These are phyloP conservation scores for Noctua janthe DNA, from an alignment of 2,888 invertebrate genomes.

Conservation along the genomic window DNA sequence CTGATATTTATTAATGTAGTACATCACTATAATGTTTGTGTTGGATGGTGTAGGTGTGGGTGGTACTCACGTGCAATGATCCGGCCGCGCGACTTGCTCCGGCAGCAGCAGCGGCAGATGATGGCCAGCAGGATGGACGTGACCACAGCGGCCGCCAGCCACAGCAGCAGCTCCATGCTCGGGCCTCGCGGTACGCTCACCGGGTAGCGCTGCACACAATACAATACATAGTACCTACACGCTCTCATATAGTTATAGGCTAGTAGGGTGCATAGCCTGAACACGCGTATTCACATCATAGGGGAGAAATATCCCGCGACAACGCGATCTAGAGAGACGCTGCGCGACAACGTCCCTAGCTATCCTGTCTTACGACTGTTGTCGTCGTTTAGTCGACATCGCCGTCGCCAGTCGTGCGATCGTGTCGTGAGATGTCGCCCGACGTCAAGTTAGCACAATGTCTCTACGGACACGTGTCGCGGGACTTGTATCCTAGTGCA, in stretches of 20 bases:
- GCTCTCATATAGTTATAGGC: neutral
- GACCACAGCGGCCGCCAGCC: slow-evolving; percentile 64
- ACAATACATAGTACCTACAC: neutral
- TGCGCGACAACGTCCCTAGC: neutral
- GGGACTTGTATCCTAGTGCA: neutral
- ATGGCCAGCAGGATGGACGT: slow-evolving; percentile 70
- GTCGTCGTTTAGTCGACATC: neutral
- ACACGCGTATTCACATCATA: neutral
- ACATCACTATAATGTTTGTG: neutral
- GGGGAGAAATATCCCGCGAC: neutral
- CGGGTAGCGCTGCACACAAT: slow-evolving; percentile 43
- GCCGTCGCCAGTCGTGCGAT: neutral
- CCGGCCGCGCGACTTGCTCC: slow-evolving; percentile 71
- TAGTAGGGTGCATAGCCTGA: neutral
- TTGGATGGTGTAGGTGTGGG: too few relatives aligned
- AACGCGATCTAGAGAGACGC: too few relatives aligned
- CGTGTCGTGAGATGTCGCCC: neutral
- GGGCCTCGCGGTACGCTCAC: slow-evolving; percentile 23
- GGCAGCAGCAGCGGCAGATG: slow-evolving; percentile 76
- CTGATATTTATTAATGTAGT: neutral
- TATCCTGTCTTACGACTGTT: neutral
- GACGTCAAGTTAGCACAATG: neutral
- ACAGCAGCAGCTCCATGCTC: slow-evolving; percentile 55
- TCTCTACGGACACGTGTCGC: neutral
- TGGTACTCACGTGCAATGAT: slow-evolving; percentile 77